Evolutionary conservation across 2,113 vertebrate species (phyloP), one percentile per base, ranked within the genome.

Genomic region (Notothenia coriiceps): DNA sequence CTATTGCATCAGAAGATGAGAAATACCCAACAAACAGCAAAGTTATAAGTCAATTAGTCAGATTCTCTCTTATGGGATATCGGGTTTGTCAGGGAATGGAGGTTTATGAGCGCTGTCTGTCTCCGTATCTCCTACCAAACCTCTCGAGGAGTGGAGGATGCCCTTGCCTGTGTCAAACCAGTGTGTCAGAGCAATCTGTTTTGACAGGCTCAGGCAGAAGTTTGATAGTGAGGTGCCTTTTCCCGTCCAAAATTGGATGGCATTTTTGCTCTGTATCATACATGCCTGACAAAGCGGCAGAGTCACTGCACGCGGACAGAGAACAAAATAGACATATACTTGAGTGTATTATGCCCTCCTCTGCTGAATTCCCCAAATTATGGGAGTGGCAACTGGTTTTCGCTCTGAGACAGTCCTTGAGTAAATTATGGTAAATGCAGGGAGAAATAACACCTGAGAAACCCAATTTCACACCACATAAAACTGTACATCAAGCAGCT

Each of bases 201-300:
- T 81, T 89, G 90, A 91, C 91, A 90, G 77, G 40, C 79, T 88
- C 68, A 14, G 74, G 80, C 81, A 86, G 87, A 91, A 88, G 85
- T 88, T 87, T 84, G 88, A 92, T 88, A 79, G 72, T 62, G 65
- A 71, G 70, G 75, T 71, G 77, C 74, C 68, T 70, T 86, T 87
- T 84, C 68, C 70, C 11, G 33, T 74, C 52, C 2, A 49, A 66
- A 70, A 88, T 85, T 87, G 87, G 86, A 89, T 83, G 87, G 70
- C 73, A 62, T 74, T 86, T 86, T 82, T 74, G 76, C 76, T 86
- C 70, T 56, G 64, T 89, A 80, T 88, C 79, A 64, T 50, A 72
- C 57, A 80, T 75, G 74, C 61, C 78, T 51, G 71, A 72, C 77
- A 74, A 89, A 76, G 57, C 8, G 13, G 56, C 22, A 46, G 60